phyloP scores from a whole-genome alignment of 2,797 vertebrate genomes.

The Notoglanidium macrostoma region DNA sequence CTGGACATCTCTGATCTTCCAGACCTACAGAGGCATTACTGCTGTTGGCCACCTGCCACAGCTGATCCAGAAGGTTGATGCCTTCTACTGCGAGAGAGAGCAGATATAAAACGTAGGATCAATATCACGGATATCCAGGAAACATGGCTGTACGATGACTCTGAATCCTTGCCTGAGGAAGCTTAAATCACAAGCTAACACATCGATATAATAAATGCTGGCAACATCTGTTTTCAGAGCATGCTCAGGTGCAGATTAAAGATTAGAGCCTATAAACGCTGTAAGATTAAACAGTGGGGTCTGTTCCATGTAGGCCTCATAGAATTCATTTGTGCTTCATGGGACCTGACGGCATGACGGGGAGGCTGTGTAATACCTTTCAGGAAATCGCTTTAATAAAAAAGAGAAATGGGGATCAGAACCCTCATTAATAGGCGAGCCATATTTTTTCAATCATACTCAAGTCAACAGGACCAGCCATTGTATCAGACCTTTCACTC shows the following conservation, averaged over 20 bases:
- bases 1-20: slow-evolving; percentile 72
- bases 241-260: slow-evolving; percentile 38
- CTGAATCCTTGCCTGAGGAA: neutral
- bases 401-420: slow-evolving; percentile 20
- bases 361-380: neutral
- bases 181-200: slow-evolving; percentile 9
- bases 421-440: neutral
- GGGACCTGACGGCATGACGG: slow-evolving; percentile 2
- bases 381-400: slow-evolving; percentile 36
- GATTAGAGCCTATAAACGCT: slow-evolving; percentile 12
- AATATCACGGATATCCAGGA: neutral
- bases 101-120: neutral
- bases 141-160: neutral
- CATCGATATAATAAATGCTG: slow-evolving; percentile 22
- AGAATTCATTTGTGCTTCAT: slow-evolving; percentile 24
- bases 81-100: slow-evolving; percentile 71
- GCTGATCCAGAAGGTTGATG: slow-evolving; percentile 79
- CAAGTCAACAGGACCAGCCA: neutral
- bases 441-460: neutral
- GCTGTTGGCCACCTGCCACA: slow-evolving; percentile 68
- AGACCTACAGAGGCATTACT: slow-evolving; percentile 75
- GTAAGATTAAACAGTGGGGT: slow-evolving; percentile 16
- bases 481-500: slow-evolving; percentile 1
- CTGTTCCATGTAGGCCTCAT: neutral
- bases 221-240: slow-evolving; percentile 46